Evolutionary conservation across 1,140 invertebrate genomes (phyloP).

Genomic region (Scaptomyza pallida): DNA sequence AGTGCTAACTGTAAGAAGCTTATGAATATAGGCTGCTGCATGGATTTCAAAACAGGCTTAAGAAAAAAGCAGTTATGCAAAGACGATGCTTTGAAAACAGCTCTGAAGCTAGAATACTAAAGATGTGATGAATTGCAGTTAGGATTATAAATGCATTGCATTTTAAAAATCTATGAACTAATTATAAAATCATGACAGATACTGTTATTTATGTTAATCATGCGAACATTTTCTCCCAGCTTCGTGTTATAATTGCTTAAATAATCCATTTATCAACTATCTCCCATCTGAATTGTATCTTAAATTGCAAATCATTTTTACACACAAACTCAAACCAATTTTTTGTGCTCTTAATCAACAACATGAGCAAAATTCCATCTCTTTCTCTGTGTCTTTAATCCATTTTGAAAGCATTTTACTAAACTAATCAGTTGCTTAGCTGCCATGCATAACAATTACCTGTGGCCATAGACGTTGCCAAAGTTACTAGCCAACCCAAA

Average conservation of each 20-base stretch:
- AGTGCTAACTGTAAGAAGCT: conserved; percentile 19
- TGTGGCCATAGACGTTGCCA: background rate
- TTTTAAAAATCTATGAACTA: too few species aligned
- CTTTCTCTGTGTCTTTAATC: conserved; percentile 35
- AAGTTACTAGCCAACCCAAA: conserved; percentile 11
- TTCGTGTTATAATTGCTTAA: background rate
- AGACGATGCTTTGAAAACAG: too few species aligned
- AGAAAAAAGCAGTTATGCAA: too few species aligned
- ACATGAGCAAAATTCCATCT: conserved; percentile 14
- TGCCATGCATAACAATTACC: conserved; percentile 73
- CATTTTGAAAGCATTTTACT: conserved; percentile 59
- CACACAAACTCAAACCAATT: conserved; percentile 45
- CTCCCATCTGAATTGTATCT: background rate
- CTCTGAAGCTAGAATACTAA: too few species aligned
- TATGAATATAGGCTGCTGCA: conserved; percentile 4
- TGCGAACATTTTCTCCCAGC: too few species aligned
- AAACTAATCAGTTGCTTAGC: conserved; percentile 64
- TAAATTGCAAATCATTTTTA: background rate
- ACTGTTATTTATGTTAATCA: background rate
- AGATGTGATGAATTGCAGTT: too few species aligned
- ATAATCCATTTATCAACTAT: background rate
- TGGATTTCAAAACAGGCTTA: background rate
- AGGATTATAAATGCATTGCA: too few species aligned
- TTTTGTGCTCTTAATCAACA: conserved; percentile 55
- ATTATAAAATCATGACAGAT: too few species aligned